A percentile compares a stretch with the other conserved stretches of the same genome.
These are phyloP conservation scores for Epinephelus coioides DNA, from an alignment of 2,797 vertebrate genomes.

Conservation along the genomic window DNA sequence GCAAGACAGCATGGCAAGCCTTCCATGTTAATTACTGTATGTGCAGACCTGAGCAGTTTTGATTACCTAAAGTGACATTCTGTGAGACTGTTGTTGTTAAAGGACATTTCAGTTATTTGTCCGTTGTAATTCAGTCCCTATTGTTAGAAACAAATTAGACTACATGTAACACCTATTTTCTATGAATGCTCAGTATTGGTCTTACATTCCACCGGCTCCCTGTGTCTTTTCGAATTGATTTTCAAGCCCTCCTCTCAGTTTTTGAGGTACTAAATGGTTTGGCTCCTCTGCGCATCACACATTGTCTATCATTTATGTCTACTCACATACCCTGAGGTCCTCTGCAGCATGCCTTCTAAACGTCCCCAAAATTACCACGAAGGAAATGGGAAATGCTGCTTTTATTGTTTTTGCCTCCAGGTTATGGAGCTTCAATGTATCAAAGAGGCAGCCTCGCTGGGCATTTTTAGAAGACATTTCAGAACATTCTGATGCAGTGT, in stretches of 20 bases:
- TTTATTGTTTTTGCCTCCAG: slow-evolving; percentile 51
- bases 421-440: slow-evolving; percentile 12
- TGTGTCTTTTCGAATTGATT: slow-evolving; percentile 57
- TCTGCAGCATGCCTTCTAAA: slow-evolving; percentile 50
- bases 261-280: slow-evolving; percentile 58
- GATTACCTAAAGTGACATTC: slow-evolving; percentile 30
- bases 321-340: slow-evolving; percentile 46
- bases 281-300: slow-evolving; percentile 46
- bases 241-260: slow-evolving; percentile 23
- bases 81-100: background rate
- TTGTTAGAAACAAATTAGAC: slow-evolving; percentile 27
- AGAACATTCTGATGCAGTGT: background rate
- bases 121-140: slow-evolving; percentile 6
- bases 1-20: slow-evolving; percentile 41
- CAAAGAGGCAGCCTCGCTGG: slow-evolving; percentile 16
- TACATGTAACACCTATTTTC: slow-evolving; percentile 36
- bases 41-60: slow-evolving; percentile 58
- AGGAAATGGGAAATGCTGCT: slow-evolving; percentile 57
- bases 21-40: slow-evolving; percentile 64
- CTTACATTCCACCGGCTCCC: slow-evolving; percentile 32
- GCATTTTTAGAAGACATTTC: slow-evolving; percentile 31
- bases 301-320: slow-evolving; percentile 62
- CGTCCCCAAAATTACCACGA: slow-evolving; percentile 57
- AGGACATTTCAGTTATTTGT: slow-evolving; percentile 7
- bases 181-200: background rate